A percentile compares a stretch with the other conserved stretches of the same genome.
These are phyloP conservation scores for Orbicella faveolata DNA, from an alignment of 64 coral and sea anemone species.

Conservation along the genomic window DNA sequence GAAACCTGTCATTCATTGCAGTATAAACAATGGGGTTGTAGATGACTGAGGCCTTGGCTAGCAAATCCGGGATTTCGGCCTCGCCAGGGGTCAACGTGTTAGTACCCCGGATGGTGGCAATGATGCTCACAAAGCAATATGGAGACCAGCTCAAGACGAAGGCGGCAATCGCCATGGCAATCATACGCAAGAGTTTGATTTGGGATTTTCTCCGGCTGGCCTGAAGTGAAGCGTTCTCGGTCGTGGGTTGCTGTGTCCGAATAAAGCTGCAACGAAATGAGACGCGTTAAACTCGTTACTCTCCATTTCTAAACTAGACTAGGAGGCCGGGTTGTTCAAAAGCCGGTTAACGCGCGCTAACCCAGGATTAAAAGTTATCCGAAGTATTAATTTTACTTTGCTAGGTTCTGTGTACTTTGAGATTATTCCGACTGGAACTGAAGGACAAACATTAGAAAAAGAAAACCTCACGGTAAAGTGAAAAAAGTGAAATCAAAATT, in stretches of 20 bases:
- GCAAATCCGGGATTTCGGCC: constrained; percentile 60
- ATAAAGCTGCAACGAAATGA: constrained; percentile 5
- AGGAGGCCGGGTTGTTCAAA: no score
- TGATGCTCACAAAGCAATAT: constrained; percentile 65
- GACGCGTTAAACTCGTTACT: no score
- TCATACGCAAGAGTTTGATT: constrained; percentile 43
- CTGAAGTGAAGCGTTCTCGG: constrained; percentile 1
- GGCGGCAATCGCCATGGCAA: constrained; percentile 21
- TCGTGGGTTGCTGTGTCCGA: constrained; percentile 1
- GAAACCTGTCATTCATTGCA: constrained; percentile 39
- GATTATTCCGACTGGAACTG: no score
- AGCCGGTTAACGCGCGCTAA: no score
- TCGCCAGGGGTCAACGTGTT: constrained; percentile 1
- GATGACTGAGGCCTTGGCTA: constrained; percentile 81
- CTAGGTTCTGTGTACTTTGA: no score
- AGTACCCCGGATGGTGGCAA: constrained; percentile 25
- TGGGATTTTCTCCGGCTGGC: constrained; percentile 21
- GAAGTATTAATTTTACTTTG: no score
- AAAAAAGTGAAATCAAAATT: no score
- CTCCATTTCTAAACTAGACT: no score
- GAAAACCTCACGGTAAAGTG: no score
- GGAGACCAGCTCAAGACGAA: constrained; percentile 78
- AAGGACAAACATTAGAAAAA: no score
- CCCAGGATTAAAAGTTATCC: no score
- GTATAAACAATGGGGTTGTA: constrained; percentile 71